Conservation (phyloP, 2,113 vertebrate species). For the Carassius gibelio region DNA sequence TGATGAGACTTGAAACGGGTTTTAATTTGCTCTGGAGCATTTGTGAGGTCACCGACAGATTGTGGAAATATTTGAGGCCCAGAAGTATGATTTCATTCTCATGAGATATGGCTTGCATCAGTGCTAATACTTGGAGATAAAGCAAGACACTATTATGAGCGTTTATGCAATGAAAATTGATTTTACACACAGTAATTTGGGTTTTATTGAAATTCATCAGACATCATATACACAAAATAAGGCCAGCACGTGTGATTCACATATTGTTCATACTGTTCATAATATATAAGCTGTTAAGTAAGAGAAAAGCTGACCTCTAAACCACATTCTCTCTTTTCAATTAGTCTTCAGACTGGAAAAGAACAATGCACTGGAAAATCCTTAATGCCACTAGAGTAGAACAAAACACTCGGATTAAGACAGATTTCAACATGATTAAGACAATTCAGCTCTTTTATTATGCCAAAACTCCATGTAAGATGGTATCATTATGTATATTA, state of each 20-base stretch:
- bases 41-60: constrained; percentile 5
- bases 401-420: constrained; percentile 38
- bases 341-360: constrained; percentile 23
- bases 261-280: not conserved
- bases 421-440: constrained; percentile 28
- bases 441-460: constrained; percentile 10
- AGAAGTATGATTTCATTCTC: not conserved
- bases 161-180: not conserved
- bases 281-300: not conserved
- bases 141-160: not conserved
- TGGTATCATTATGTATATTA: no score
- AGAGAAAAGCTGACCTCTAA: not conserved
- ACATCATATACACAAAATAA: not conserved
- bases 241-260: not conserved
- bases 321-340: not conserved
- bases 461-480: constrained; percentile 3
- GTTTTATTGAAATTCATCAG: not conserved
- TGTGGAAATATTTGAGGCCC: not conserved
- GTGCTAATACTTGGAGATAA: not conserved
- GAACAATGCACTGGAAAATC: constrained; percentile 26
- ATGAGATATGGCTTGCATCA: not conserved
- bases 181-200: not conserved
- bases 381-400: not conserved
- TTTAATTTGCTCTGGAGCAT: constrained; percentile 33
- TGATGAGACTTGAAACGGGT: constrained; percentile 15